Evolutionary conservation across 2,888 invertebrate genomes (phyloP), one percentile per base, ranked within the genome.

Genomic region (Myopa testacea): DNA sequence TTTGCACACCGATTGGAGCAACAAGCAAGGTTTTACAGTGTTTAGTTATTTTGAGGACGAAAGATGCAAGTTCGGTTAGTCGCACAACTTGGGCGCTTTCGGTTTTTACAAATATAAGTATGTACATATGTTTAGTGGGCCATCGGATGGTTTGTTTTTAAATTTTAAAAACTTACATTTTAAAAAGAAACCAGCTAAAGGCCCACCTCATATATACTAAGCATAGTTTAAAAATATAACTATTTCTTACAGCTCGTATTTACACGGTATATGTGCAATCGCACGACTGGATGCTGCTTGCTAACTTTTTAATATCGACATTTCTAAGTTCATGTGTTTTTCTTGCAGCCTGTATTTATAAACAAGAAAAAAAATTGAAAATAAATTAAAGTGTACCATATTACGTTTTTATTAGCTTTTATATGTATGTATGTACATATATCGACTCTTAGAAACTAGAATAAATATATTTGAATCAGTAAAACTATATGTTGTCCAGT

Each of bases 11-110:
- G 0, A 92, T 96, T 81, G 95, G 95, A 82, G 95, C 95, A 10
- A 94, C 94, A 50, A 95, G 96, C 79, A 96, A 96, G 90, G 90
- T 95, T 4, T 92, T 94, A 19, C 96, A 96, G 86, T 91, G 96
- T 38, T 87, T 93, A 77, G 94, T 94, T 78, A 96, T 96, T 81
- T 84, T 95, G 34, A 90, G 91, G 77, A 91, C 92, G 3, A 92
- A 92, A 85, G 94, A 95, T 86, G 93, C 96, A 3, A 93, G 94
- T 82, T 93, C 94, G 0, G 92, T 96, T 0, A 95, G 96, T 70
- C 89, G 94, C 19, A 90, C 93, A 4, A 95, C 96, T 4, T 96
- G 96, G 96, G 90, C 93, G 50, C 93, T 96, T 79, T 96, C 96
- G 34, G 92, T 95, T 16, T 91, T 93, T 81, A 95, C 96, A 10